Conservation (phyloP, 2,113 vertebrate species). For the Pterocles gutturalis region DNA sequence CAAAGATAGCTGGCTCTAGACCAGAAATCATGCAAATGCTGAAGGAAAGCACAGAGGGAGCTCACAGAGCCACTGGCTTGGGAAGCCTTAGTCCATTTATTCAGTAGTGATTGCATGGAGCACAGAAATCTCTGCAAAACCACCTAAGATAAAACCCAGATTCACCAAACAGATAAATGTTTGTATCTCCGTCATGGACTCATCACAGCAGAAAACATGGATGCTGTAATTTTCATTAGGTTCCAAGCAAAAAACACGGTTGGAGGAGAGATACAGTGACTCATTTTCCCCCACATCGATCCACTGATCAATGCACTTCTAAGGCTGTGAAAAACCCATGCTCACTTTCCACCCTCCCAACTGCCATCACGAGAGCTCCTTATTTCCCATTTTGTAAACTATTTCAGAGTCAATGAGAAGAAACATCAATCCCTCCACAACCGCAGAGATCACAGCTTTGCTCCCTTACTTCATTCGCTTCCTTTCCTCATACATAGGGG, state of each 20-base stretch:
- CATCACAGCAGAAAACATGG: background rate
- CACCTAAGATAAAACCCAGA: background rate
- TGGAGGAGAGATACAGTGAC: background rate
- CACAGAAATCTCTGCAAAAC: background rate
- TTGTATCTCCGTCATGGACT: background rate
- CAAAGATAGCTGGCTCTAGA: background rate
- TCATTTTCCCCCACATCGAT: rapidly evolving
- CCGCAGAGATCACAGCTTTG: background rate
- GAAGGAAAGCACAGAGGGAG: background rate
- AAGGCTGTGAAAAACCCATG: background rate
- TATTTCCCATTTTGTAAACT: background rate
- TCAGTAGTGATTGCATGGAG: rapidly evolving
- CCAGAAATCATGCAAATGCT: background rate
- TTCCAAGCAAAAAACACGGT: rapidly evolving
- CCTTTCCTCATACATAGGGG: rapidly evolving
- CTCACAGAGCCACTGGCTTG: background rate
- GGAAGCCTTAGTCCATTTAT: background rate
- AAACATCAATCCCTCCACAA: background rate
- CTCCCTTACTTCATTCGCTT: background rate
- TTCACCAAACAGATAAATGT: background rate
- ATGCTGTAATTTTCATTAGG: background rate
- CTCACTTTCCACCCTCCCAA: background rate
- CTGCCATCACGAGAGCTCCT: rapidly evolving
- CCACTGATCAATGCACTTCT: background rate
- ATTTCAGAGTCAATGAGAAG: background rate